Evolutionary conservation across 1,140 invertebrate species (phyloP), one percentile per base, ranked within the genome.

Genomic region (Caenorhabditis latens): DNA sequence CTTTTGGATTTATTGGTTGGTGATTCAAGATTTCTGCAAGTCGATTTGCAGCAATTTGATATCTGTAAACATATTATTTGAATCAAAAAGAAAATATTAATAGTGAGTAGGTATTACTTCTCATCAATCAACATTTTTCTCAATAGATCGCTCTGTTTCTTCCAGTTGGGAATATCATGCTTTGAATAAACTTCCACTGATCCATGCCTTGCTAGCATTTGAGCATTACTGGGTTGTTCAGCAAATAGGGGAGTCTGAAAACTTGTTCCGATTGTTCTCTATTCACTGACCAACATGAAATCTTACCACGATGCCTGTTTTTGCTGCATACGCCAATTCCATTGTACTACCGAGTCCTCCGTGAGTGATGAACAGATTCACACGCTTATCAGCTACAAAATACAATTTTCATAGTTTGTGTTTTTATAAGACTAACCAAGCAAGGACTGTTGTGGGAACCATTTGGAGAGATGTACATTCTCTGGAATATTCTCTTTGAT

Each of bases 301-400:
- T 46, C 42, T 32, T 53, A 86, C 85, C 75, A 86, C 89, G 9
- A 91, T 82, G 50, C 88, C 87, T 50, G 90, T 90, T 24, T 90
- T 88, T 6, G 88, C 89, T 48, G 88, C 46, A 61, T 89, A 85
- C 14, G 90, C 67, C 11, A 90, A 63, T 71, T 91, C 90, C 24
- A 83, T 85, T 19, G 82, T 89, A n/a, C 90, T 88, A 21, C 90
- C 90, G 46, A 88, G 88, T 48, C 90, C 90, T 53, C 88, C 89
- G 48, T 91, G 90, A 14, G 90, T 91, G 53, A 91, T 90, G 87
- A 91, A 91, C 9, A 89, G 19, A 4, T 71, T 57, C 16, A 89
- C 63, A 16, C 89, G 84, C 32, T 85, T 83, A 85, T 91, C 90
- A 79, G 87, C 90, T 79, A 19, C 43, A 79, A 71, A 46, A 8